A percentile compares a stretch with the other conserved stretches of the same genome.
These are phyloP conservation scores for Zosterops borbonicus DNA, from an alignment of 2,113 vertebrate genomes.

Conservation along the genomic window DNA sequence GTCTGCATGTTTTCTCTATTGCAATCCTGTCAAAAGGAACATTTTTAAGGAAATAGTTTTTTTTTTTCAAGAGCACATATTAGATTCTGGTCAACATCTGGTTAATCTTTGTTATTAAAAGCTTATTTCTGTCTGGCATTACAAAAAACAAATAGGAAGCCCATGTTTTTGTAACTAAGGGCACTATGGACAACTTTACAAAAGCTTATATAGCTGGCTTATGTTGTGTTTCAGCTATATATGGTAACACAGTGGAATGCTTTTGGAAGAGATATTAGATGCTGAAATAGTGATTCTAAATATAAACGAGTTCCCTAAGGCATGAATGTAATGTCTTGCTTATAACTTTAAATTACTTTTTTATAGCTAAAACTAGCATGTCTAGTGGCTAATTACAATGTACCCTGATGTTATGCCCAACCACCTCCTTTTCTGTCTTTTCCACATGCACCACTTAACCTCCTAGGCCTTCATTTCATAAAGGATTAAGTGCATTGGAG, in stretches of 20 bases:
- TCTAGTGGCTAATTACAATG: neutral
- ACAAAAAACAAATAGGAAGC: neutral
- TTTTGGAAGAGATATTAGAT: conserved; percentile 12
- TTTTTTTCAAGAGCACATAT: neutral
- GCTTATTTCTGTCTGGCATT: neutral
- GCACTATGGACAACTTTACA: neutral
- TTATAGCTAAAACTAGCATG: neutral
- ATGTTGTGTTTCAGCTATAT: neutral
- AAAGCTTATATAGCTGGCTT: neutral
- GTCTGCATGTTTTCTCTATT: neutral
- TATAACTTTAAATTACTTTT: conserved; percentile 39
- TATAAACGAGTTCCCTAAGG: neutral
- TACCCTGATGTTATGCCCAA: neutral
- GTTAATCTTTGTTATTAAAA: neutral
- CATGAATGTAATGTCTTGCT: conserved; percentile 12
- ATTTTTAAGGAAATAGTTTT: neutral
- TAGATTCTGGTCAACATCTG: neutral
- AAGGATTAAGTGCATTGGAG: neutral
- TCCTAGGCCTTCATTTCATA: neutral
- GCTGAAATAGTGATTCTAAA: neutral
- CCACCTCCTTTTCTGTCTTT: neutral
- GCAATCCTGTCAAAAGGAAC: neutral
- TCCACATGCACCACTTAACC: neutral
- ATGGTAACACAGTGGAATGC: neutral
- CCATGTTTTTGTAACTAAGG: neutral